Percentiles rank a stretch among this genome's conserved stretches.
Conservation (phyloP, 2,113 vertebrate genomes). For the Salvelinus alpinus region DNA sequence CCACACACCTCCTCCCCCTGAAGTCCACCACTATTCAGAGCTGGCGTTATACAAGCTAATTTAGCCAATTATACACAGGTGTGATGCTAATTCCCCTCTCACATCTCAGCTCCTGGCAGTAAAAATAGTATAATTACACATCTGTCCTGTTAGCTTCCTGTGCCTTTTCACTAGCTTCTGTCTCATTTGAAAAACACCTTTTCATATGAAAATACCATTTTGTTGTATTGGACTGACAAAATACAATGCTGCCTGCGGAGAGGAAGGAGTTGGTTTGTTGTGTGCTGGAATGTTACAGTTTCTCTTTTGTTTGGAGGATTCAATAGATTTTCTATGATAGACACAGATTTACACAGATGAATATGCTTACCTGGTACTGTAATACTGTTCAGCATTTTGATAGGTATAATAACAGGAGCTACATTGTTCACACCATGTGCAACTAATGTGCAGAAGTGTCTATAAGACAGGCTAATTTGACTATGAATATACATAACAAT, state of each 20-base stretch:
- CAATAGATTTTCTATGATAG: not conserved
- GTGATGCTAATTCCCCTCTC: constrained; percentile 80
- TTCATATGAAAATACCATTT: constrained; percentile 1
- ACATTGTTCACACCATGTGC: too few relatives aligned
- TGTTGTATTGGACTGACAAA: not conserved
- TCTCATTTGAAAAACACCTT: not conserved
- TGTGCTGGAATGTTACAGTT: not conserved
- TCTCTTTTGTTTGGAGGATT: not conserved
- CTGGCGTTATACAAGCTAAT: constrained; percentile 77
- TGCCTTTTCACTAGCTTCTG: not conserved
- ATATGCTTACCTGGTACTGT: too few relatives aligned
- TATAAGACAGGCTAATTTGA: too few relatives aligned
- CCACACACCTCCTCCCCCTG: constrained; percentile 8
- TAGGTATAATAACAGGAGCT: too few relatives aligned
- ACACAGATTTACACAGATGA: not conserved
- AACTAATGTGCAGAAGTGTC: too few relatives aligned
- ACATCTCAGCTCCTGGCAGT: constrained; percentile 71
- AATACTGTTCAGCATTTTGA: too few relatives aligned
- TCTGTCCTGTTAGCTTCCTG: constrained; percentile 57
- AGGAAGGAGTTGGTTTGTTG: not conserved
- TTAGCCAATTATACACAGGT: constrained; percentile 82
- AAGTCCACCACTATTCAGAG: constrained; percentile 71
- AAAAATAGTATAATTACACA: constrained; percentile 83
- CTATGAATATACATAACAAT: too few relatives aligned
- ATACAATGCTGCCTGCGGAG: not conserved